Conservation (phyloP, 2,888 invertebrate species). For the Cerastoderma edule region DNA sequence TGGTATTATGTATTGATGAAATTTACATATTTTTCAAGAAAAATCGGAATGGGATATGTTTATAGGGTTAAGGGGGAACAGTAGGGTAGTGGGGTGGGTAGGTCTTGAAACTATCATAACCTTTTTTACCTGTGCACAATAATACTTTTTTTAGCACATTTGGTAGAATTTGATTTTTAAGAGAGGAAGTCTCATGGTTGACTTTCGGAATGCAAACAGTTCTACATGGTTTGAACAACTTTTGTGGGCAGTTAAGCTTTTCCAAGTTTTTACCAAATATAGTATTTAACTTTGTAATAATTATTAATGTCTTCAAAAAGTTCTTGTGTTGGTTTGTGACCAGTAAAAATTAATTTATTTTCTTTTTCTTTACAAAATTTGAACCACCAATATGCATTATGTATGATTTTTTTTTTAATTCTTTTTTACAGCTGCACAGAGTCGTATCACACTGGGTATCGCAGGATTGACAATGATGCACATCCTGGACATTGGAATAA, state of each 20-base stretch:
- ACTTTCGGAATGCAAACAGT: too few species aligned
- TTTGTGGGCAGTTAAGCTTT: neutral
- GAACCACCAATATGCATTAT: too few species aligned
- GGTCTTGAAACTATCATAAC: too few species aligned
- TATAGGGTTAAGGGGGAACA: too few species aligned
- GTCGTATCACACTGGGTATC: slow-evolving; percentile 79
- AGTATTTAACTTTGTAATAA: neutral
- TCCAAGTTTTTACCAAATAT: neutral
- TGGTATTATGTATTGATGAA: neutral
- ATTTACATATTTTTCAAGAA: neutral
- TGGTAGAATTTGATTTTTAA: too few species aligned
- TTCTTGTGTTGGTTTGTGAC: neutral
- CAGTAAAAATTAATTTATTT: too few species aligned
- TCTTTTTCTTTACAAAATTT: too few species aligned
- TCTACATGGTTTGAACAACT: neutral
- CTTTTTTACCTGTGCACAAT: too few species aligned
- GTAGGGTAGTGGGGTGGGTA: too few species aligned
- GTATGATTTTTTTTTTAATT: neutral
- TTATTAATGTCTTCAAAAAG: neutral
- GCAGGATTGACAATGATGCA: slow-evolving; percentile 79
- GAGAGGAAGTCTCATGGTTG: too few species aligned
- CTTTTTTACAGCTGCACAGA: slow-evolving; percentile 65
- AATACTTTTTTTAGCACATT: too few species aligned
- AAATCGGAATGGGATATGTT: too few species aligned
- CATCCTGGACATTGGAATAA: slow-evolving; percentile 80